A percentile compares a stretch with the other conserved stretches of the same genome.
phyloP scores from a whole-genome alignment of 2,113 vertebrate species.

The Pomatorhinus ruficollis region DNA sequence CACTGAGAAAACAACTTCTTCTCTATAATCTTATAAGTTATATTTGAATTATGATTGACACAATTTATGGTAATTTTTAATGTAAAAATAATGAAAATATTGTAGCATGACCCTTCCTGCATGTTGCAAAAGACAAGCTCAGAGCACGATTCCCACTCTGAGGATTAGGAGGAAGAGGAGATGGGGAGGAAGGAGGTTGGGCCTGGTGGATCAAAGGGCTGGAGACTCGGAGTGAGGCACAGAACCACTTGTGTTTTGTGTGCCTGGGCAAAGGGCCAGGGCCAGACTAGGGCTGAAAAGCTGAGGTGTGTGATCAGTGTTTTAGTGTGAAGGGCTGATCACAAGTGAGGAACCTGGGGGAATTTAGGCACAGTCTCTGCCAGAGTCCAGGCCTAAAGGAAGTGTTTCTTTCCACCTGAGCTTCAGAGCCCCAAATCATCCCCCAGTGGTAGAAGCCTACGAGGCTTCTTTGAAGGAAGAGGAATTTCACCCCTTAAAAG shows the following conservation, averaged over 20 bases:
- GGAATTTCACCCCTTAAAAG: not conserved
- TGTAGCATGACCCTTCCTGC: not conserved
- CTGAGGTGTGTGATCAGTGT: not conserved
- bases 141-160: not conserved
- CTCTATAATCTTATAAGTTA: not conserved
- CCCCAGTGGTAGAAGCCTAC: not conserved
- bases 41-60: not conserved
- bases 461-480: not conserved
- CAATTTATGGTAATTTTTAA: not conserved
- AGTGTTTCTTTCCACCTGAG: not conserved
- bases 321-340: not conserved
- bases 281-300: not conserved
- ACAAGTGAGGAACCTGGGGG: not conserved
- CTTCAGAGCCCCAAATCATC: not conserved
- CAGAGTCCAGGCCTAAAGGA: not conserved
- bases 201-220: not conserved
- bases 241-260: not conserved
- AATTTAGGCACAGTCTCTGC: accelerated
- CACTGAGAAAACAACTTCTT: not conserved
- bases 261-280: not conserved
- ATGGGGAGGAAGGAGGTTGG: not conserved
- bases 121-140: not conserved
- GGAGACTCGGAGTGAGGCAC: not conserved
- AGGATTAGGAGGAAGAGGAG: not conserved
- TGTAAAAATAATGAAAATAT: not conserved